Evolutionary conservation across 1,140 invertebrate genomes (phyloP).

Genomic region (Drosophila athabasca): DNA sequence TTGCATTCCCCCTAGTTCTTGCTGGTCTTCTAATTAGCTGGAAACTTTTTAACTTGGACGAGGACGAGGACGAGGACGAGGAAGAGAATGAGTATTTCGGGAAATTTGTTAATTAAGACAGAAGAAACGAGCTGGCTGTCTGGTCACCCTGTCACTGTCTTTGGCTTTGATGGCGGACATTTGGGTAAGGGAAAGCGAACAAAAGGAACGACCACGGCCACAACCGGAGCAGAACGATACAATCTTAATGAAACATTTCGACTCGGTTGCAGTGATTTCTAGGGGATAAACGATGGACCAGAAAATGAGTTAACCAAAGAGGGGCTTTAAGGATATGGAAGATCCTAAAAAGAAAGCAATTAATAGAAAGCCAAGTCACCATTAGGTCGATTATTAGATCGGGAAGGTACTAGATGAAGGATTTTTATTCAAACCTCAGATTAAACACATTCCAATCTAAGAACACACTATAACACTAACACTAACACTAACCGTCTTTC

Average conservation of each 20-base stretch:
- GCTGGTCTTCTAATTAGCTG: constrained; percentile 64
- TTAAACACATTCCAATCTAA: too few species aligned
- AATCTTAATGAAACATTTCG: constrained; percentile 59
- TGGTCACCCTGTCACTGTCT: constrained; percentile 34
- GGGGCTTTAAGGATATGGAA: background rate
- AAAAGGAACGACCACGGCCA: background rate
- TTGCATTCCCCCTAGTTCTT: constrained; percentile 36
- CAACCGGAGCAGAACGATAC: constrained; percentile 21
- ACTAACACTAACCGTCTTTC: too few species aligned
- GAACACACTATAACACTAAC: too few species aligned
- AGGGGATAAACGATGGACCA: background rate
- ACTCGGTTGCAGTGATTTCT: constrained; percentile 46
- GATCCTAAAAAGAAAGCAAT: background rate
- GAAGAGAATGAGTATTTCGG: background rate
- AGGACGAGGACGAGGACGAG: constrained; percentile 20
- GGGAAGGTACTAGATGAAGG: background rate
- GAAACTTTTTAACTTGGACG: constrained; percentile 54
- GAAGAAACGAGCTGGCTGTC: constrained; percentile 9
- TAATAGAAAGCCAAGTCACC: background rate
- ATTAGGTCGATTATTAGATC: background rate
- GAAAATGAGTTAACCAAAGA: too few species aligned
- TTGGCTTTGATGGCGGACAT: constrained; percentile 44
- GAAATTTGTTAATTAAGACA: constrained; percentile 67
- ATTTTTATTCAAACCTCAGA: too few species aligned
- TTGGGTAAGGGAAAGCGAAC: constrained; percentile 8